Base-by-base conservation (phyloP, 2,888 invertebrate genomes). In the Syritta pipiens region DNA sequence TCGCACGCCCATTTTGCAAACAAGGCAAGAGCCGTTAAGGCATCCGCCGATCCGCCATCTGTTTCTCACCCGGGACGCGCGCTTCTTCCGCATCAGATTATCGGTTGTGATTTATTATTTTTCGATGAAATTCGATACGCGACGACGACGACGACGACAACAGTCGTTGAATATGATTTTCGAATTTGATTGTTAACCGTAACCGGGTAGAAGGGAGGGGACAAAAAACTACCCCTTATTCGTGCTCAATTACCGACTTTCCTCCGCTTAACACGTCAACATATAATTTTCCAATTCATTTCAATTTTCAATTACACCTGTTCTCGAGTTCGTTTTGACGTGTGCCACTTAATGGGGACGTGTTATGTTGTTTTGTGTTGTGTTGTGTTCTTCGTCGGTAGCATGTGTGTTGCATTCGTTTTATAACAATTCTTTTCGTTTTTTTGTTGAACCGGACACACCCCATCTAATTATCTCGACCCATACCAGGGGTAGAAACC, bases 271-370 rank as follows among this genome's bases (percentile, higher is more conserved):
- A 60, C 79, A 79, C 74, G 79, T 79, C 65, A 79, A 74, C 74
- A 79, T 79, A 79, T 79, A 79, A 79, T 79, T 79, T 79, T 79
- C 67, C 79, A 79, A 79, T 79, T 74, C 79, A 79, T 79, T 79
- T 74, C 74, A 79, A 79, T 74, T 79, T 79, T 74, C 79, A 79
- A 79, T 74, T 74, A 79, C 79, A 79, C 79, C 74, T 79, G 79
- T 68, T 68, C 67, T 74, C 74, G 72, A 62, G 62, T 67, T n/a
- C n/a, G n/a, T 77, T 60, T 68, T 79, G 79, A 74, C 79, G 79
- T 68, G 67, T 44, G 74, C 79, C 55, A 44, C 51, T 63, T 68
- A 63, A 51, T 76, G 28, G 59, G 49, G 51, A 65, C 44, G 48
- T 44, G 30, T 57, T 12, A 1, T 5, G 26, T 37, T 32, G 26